Evolutionary conservation across 2,113 vertebrate species (phyloP).

Genomic region (Reinhardtius hippoglossoides): DNA sequence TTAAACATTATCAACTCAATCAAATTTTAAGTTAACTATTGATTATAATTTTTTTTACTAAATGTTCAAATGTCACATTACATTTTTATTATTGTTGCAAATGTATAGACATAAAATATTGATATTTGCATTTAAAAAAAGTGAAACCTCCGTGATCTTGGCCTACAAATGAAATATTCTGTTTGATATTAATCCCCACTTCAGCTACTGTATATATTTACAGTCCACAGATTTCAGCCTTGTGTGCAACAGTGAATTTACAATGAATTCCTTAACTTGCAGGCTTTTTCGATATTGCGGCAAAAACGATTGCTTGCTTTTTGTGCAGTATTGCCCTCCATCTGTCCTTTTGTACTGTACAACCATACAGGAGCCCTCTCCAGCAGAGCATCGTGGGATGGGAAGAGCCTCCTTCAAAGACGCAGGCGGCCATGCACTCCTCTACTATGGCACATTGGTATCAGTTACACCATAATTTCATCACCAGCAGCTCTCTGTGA

Average conservation of each 20-base stretch:
- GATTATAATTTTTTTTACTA: no score
- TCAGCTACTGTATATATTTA: conserved; percentile 17
- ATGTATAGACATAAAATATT: neutral
- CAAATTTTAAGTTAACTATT: neutral
- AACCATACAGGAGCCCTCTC: conserved; percentile 61
- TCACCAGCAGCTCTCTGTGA: conserved; percentile 84
- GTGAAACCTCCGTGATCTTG: neutral
- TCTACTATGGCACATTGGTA: conserved; percentile 82
- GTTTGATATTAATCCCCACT: conserved; percentile 9
- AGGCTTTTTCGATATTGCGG: conserved; percentile 49
- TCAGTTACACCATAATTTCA: conserved; percentile 88
- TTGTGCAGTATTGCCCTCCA: conserved; percentile 73
- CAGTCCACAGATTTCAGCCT: conserved; percentile 48
- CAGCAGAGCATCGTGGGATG: conserved; percentile 70
- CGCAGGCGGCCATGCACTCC: conserved; percentile 69
- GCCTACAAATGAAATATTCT: neutral
- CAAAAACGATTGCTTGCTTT: conserved; percentile 70
- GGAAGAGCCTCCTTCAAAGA: conserved; percentile 78
- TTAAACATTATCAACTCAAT: neutral
- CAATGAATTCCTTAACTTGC: conserved; percentile 43
- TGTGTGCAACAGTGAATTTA: conserved; percentile 52
- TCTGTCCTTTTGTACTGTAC: conserved; percentile 73
- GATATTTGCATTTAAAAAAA: neutral
- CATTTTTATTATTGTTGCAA: neutral
- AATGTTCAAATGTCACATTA: neutral